Conservation (phyloP, 1,140 invertebrate species). For the Lordiphosa stackelbergi region DNA sequence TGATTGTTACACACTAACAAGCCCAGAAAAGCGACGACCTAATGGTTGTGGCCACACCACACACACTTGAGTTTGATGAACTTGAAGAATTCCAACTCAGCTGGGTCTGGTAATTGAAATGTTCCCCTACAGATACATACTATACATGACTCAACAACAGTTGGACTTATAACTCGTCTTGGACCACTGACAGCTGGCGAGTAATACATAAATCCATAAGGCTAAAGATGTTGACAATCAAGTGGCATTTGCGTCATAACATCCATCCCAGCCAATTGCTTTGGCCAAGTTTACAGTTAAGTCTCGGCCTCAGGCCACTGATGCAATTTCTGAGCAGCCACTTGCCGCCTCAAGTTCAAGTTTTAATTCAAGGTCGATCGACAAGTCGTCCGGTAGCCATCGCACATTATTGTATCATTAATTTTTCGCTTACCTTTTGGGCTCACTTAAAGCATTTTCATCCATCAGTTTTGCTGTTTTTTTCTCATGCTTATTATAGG, state of each 20-base stretch:
- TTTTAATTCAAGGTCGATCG: slow-evolving; percentile 60
- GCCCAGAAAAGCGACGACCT: slow-evolving; percentile 34
- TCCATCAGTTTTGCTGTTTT: slow-evolving; percentile 56
- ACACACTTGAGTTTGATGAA: slow-evolving; percentile 62
- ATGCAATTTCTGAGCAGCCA: slow-evolving; percentile 40
- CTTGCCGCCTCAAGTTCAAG: slow-evolving; percentile 40
- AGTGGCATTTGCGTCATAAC: slow-evolving; percentile 68
- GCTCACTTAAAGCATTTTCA: slow-evolving; percentile 59
- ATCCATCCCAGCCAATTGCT: slow-evolving; percentile 42
- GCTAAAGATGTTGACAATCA: slow-evolving; percentile 42
- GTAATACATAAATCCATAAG: slow-evolving; percentile 56
- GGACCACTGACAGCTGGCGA: slow-evolving; percentile 35
- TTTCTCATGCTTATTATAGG: slow-evolving; percentile 44
- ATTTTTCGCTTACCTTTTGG: slow-evolving; percentile 10
- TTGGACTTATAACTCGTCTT: slow-evolving; percentile 37
- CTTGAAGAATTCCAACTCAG: slow-evolving; percentile 50
- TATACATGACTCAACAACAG: slow-evolving; percentile 65
- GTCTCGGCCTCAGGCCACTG: slow-evolving; percentile 15
- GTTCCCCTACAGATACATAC: slow-evolving; percentile 60
- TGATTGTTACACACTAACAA: slow-evolving; percentile 62
- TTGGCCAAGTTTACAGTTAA: slow-evolving; percentile 31
- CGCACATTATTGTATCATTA: slow-evolving; percentile 48
- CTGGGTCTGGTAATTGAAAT: slow-evolving; percentile 62
- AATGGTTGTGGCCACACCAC: slow-evolving; percentile 6
- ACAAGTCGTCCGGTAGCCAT: slow-evolving; percentile 39